Evolutionary conservation across 2,113 vertebrate species (phyloP).

Genomic region (Talpa occidentalis): DNA sequence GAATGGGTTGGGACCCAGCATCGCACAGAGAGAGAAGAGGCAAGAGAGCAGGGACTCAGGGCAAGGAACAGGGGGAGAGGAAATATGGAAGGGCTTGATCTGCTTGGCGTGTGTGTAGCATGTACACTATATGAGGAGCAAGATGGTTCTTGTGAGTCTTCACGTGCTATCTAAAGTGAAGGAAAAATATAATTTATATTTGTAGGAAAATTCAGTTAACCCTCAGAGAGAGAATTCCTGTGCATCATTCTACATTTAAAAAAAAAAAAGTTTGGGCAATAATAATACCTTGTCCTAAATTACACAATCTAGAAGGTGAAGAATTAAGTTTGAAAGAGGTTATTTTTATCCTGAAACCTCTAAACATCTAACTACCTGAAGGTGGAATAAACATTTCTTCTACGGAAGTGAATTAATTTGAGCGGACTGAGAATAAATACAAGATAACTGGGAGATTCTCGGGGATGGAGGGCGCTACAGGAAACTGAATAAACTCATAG

Average conservation of each 20-base stretch:
- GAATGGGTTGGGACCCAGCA: too few species aligned
- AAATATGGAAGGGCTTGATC: too few species aligned
- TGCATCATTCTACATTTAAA: neutral
- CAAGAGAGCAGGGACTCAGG: neutral
- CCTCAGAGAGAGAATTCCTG: neutral
- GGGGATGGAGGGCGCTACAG: too few species aligned
- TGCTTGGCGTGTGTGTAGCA: neutral
- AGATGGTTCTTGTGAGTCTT: too few species aligned
- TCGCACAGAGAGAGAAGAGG: neutral
- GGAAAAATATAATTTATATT: neutral
- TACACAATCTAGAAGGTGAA: neutral
- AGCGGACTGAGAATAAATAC: neutral
- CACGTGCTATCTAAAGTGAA: too few species aligned
- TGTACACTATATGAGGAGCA: neutral
- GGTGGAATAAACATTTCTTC: neutral
- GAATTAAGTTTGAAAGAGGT: neutral
- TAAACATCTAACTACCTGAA: neutral
- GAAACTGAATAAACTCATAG: neutral
- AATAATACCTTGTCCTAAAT: neutral
- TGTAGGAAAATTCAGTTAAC: neutral
- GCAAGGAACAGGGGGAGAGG: neutral
- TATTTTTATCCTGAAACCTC: neutral
- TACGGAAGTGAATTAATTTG: neutral
- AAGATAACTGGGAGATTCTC: neutral
- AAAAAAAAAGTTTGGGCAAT: neutral